Percentiles rank a stretch among this genome's conserved stretches.
Conservation (phyloP, 1,140 invertebrate genomes). For the Diorhabda sublineata region DNA sequence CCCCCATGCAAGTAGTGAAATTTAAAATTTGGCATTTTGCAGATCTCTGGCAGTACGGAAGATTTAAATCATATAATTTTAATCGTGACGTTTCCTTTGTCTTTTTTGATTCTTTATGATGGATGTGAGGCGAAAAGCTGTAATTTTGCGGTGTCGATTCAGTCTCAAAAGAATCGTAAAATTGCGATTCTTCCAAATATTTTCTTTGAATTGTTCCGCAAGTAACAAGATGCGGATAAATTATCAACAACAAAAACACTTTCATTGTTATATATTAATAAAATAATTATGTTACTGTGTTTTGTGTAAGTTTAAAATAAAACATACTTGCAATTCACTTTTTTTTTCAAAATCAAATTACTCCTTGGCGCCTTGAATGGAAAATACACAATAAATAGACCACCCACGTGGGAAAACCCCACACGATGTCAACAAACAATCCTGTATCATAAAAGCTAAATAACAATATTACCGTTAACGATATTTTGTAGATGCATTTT, state of each 20-base stretch:
- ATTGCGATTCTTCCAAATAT: not conserved
- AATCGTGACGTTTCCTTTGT: conserved; percentile 21
- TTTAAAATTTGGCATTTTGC: conserved; percentile 63
- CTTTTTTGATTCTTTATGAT: conserved; percentile 24
- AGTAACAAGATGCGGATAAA: not conserved
- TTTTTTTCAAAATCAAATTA: not conserved
- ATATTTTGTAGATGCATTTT: too few species aligned
- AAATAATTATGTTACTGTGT: not conserved
- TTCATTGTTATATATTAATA: conserved; percentile 1
- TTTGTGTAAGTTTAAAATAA: not conserved
- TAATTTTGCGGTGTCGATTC: not conserved
- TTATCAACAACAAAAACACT: not conserved
- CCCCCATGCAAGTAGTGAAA: conserved; percentile 67
- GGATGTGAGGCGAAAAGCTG: conserved; percentile 18
- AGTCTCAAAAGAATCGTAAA: not conserved
- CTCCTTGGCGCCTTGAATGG: not conserved
- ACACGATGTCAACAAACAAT: not conserved
- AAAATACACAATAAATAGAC: not conserved
- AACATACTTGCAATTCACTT: not conserved
- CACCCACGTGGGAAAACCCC: not conserved
- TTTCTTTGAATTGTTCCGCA: not conserved
- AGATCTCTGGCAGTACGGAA: conserved; percentile 52
- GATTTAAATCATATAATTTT: conserved; percentile 24
- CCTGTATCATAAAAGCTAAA: too few species aligned
- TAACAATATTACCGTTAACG: too few species aligned